Evolutionary conservation across 2,888 invertebrate genomes (phyloP).

Genomic region (Philereme vetulata): DNA sequence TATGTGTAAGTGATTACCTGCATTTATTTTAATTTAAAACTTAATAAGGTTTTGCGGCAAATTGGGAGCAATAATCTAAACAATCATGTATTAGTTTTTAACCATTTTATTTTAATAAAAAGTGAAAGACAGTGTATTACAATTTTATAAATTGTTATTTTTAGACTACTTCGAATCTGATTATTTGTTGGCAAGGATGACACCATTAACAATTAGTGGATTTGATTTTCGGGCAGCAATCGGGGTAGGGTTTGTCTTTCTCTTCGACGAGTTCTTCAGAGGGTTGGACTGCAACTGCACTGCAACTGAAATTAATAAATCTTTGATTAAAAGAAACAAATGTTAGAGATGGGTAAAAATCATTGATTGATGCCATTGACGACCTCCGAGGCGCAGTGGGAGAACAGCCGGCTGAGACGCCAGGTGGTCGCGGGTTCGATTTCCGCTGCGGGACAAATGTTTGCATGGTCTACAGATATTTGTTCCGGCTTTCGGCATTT

Average conservation of each 20-base stretch:
- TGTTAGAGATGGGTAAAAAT: neutral
- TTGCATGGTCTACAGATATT: too few relatives aligned
- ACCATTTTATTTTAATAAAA: conserved; percentile 12
- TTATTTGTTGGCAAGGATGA: too few relatives aligned
- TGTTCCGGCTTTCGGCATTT: too few relatives aligned
- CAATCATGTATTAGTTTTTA: conserved; percentile 16
- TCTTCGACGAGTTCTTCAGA: conserved; percentile 24
- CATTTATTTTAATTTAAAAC: conserved; percentile 44
- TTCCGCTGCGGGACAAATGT: too few relatives aligned
- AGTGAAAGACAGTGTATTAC: conserved; percentile 20
- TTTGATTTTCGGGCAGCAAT: conserved; percentile 42
- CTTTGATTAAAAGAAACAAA: neutral
- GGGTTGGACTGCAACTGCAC: neutral
- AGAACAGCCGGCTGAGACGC: too few relatives aligned
- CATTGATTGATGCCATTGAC: neutral
- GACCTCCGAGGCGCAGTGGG: too few relatives aligned
- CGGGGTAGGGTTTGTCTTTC: conserved; percentile 40
- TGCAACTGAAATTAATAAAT: conserved; percentile 25
- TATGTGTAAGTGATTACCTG: conserved; percentile 22
- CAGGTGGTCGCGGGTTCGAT: too few relatives aligned
- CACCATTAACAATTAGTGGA: too few relatives aligned
- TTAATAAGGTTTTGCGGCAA: conserved; percentile 2
- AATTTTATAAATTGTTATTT: neutral
- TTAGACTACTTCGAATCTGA: too few relatives aligned
- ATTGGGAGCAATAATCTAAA: conserved; percentile 3